Base-by-base conservation (phyloP, 2,113 vertebrate species). In the Chaenogobius annularis region DNA sequence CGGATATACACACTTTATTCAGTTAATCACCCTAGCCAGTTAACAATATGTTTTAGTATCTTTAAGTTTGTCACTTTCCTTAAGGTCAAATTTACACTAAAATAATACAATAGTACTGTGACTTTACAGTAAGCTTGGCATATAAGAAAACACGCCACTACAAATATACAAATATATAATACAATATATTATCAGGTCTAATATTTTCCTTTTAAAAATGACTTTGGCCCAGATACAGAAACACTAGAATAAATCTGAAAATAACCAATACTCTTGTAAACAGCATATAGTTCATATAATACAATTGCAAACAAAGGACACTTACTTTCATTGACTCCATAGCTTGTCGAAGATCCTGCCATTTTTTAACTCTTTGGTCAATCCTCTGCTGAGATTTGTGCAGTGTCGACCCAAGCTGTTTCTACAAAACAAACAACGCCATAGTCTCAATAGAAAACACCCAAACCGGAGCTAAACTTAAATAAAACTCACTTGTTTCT, bases 381-480 rank as follows among this genome's bases (percentile, higher is more conserved):
- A 93, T 93, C 81, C 90, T 93, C 22, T 92, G 80, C 74, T 94
- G 93, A 78, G 93, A 93, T 77, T 86, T 83, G 76, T 90, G 73
- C 70, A 93, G 80, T 0, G 88, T 93, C 19, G 68, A n/a, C 11
- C 91, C 82, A 56, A 93, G 90, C 74, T 93, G 88, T 89, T 94
- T 93, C 93, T 94, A 68, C 3, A 66, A 44, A 70, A 31, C 9
- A 23, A 44, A 37, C 26, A 31, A n/a, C n/a, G 35, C 37, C 37
- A 35, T 23, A 15, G 14, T 10, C 0, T 35, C 22, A 58, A 58
- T 1, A 7, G 4, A 58, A 58, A 26, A 5, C 10, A 23, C 1
- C 37, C 5, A 14, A 1, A n/a, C 7, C n/a, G 20, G n/a, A n/a
- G n/a, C n/a, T n/a, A 20, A 54, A n/a, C 5, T 10, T 11, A 5